A percentile compares a stretch with the other conserved stretches of the same genome.
Conservation (phyloP, 2,888 invertebrate genomes). For the Atrina japonica region DNA sequence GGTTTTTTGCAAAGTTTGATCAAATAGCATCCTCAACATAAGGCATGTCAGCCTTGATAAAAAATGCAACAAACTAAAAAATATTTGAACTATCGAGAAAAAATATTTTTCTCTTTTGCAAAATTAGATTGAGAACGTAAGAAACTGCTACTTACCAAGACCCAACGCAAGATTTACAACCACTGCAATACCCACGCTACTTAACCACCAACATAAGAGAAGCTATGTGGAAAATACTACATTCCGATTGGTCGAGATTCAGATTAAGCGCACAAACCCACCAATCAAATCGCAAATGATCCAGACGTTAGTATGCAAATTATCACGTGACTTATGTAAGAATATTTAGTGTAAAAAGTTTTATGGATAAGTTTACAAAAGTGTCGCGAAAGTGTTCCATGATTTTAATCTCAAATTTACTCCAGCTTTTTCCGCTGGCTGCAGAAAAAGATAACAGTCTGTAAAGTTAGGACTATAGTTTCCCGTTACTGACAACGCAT, state of each 20-base stretch:
- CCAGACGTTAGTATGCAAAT: no score
- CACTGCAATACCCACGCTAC: slow-evolving; percentile 57
- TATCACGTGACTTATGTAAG: slow-evolving; percentile 28
- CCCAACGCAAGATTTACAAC: slow-evolving; percentile 32
- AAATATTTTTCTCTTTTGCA: slow-evolving; percentile 41
- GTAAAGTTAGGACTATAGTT: no score
- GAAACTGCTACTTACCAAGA: slow-evolving; percentile 34
- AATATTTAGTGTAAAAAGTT: not conserved
- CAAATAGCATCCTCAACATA: slow-evolving; percentile 29
- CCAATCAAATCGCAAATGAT: slow-evolving; percentile 64
- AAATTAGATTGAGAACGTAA: slow-evolving; percentile 2
- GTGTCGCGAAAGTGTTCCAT: not conserved
- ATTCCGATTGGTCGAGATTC: slow-evolving; percentile 68
- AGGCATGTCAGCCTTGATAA: slow-evolving; percentile 18
- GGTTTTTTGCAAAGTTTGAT: slow-evolving; percentile 3
- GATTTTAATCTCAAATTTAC: not conserved
- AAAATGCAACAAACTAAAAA: slow-evolving; percentile 44
- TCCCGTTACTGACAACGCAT: no score
- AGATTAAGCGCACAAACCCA: slow-evolving; percentile 62
- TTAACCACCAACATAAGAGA: slow-evolving; percentile 48
- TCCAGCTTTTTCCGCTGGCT: no score
- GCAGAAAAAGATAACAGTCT: no score
- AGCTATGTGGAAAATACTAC: slow-evolving; percentile 36
- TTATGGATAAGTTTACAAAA: not conserved
- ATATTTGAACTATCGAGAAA: slow-evolving; percentile 46